phyloP scores from a whole-genome alignment of 2,797 vertebrate species.

The Lepilemur ruficaudatus region DNA sequence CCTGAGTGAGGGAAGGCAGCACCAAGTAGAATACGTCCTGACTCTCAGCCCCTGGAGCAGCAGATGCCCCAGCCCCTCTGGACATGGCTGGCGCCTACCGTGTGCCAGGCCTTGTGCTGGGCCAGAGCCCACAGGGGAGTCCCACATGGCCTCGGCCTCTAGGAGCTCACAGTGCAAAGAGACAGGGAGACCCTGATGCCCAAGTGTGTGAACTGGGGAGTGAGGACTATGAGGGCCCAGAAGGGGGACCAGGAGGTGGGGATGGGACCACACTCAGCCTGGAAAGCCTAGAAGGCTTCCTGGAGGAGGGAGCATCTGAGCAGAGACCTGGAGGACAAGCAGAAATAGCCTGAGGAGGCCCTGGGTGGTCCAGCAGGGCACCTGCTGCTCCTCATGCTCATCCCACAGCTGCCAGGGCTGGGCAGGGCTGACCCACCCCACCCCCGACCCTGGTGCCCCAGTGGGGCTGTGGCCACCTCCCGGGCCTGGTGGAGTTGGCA shows the following conservation, averaged over 20 bases:
- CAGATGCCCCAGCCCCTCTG: neutral
- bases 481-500: neutral
- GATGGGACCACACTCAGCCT: neutral
- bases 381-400: neutral
- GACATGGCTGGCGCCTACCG: neutral
- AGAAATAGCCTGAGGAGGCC: neutral
- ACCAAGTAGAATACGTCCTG: neutral
- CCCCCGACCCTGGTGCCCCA: neutral
- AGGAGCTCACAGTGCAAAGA: neutral
- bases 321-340: neutral
- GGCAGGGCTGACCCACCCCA: conserved; percentile 34
- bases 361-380: neutral
- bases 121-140: neutral
- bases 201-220: fast-evolving
- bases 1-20: neutral
- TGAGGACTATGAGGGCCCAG: neutral
- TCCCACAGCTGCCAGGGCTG: conserved; percentile 33
- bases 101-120: neutral
- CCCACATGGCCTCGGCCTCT: neutral
- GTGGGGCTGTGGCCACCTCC: neutral
- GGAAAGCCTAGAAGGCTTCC: neutral
- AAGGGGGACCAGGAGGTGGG: neutral
- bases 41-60: neutral
- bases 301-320: neutral
- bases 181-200: neutral